Evolutionary conservation across 2,888 invertebrate genomes (phyloP).

Genomic region (Chironomus tentans): DNA sequence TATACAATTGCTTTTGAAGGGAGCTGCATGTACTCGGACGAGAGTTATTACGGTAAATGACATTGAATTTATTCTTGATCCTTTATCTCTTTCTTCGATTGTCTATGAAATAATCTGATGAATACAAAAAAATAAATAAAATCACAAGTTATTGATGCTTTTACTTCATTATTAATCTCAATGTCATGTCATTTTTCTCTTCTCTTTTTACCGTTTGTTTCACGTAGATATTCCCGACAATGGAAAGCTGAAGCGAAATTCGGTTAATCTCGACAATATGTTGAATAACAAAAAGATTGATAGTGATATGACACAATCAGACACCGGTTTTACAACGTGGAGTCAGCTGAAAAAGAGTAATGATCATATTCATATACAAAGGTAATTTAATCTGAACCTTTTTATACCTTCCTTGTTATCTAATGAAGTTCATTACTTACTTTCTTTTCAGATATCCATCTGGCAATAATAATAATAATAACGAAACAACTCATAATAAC

Average conservation of each 20-base stretch:
- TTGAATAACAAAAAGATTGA: slow-evolving; percentile 46
- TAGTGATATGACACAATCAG: slow-evolving; percentile 77
- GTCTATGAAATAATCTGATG: too few relatives aligned
- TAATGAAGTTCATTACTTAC: not conserved
- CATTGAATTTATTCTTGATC: not conserved
- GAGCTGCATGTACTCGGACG: slow-evolving; percentile 77
- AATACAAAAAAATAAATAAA: too few relatives aligned
- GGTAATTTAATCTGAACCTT: slow-evolving; percentile 38
- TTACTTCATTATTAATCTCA: too few relatives aligned
- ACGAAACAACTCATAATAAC: not conserved
- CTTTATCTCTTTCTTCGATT: too few relatives aligned
- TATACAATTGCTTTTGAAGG: slow-evolving; percentile 93
- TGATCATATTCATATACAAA: slow-evolving; percentile 45
- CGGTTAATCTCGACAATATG: slow-evolving; percentile 39
- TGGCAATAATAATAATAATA: slow-evolving; percentile 52
- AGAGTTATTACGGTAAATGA: slow-evolving; percentile 56
- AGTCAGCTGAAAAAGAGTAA: slow-evolving; percentile 69
- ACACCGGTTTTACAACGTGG: slow-evolving; percentile 82
- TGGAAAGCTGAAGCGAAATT: slow-evolving; percentile 36
- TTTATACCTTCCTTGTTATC: not conserved
- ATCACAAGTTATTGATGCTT: not conserved
- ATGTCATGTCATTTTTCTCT: too few relatives aligned
- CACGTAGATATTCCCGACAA: slow-evolving; percentile 30
- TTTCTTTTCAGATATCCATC: slow-evolving; percentile 55
- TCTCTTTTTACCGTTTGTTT: not conserved